A percentile compares a stretch with the other conserved stretches of the same genome.
Conservation (phyloP, 2,888 invertebrate species). For the Atherix ibis region DNA sequence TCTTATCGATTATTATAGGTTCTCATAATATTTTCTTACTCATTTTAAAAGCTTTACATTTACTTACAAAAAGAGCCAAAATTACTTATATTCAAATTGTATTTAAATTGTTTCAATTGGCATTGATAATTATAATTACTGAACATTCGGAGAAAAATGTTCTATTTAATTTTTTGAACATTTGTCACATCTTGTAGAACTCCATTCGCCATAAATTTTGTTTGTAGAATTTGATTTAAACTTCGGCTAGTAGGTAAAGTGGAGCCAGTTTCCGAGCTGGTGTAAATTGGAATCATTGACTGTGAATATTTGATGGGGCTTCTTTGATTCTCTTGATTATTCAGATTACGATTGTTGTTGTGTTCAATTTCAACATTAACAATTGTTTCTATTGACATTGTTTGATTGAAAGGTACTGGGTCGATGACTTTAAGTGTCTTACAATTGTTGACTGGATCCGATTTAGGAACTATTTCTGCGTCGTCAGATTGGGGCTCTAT, state of each 20-base stretch:
- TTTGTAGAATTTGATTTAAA: conserved; percentile 23
- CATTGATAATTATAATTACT: no score
- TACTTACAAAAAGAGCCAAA: no score
- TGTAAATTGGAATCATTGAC: conserved; percentile 26
- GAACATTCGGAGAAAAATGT: no score
- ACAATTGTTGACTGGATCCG: not conserved
- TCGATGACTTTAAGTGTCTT: conserved; percentile 2
- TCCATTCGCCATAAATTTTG: conserved; percentile 11
- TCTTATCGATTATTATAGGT: no score
- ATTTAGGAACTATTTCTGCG: not conserved
- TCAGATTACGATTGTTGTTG: conserved; percentile 7
- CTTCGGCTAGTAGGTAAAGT: conserved; percentile 29
- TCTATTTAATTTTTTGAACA: conserved; percentile 10
- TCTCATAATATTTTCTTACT: no score
- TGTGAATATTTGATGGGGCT: conserved; percentile 29
- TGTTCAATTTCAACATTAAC: conserved; percentile 1
- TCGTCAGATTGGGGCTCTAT: conserved; percentile 1
- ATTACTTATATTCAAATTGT: no score
- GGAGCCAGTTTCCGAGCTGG: conserved; percentile 19
- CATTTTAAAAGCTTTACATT: no score
- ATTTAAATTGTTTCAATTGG: no score
- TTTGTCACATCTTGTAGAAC: conserved; percentile 22
- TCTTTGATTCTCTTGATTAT: conserved; percentile 21
- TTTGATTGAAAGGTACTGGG: no score
- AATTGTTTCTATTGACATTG: conserved; percentile 6